A percentile compares a stretch with the other conserved stretches of the same genome.
These are phyloP conservation scores for Diorhabda elongata DNA, from an alignment of 1,140 invertebrate genomes.

Conservation along the genomic window DNA sequence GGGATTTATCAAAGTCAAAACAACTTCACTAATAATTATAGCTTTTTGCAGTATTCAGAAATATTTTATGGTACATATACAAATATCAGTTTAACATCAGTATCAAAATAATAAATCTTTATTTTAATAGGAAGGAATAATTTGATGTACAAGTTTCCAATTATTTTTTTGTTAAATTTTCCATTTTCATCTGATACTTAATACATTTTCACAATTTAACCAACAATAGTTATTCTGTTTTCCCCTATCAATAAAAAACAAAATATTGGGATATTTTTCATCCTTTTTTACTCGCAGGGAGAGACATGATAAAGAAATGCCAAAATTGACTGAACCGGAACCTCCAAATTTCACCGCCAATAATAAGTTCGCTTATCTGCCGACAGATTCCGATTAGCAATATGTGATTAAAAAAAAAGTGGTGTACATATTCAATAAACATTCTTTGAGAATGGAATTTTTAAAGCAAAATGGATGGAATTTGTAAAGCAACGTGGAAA, in stretches of 20 bases:
- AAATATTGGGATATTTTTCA: not conserved
- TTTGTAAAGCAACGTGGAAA: conserved; percentile 1
- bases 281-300: conserved; percentile 31
- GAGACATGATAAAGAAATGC: conserved; percentile 40
- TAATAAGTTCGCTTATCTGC: conserved; percentile 48
- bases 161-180: no score
- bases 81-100: no score
- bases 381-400: conserved; percentile 31
- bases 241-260: no score
- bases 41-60: no score
- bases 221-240: no score
- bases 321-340: conserved; percentile 43
- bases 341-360: conserved; percentile 40
- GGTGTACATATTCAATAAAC: conserved; percentile 21
- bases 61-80: no score
- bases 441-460: conserved; percentile 13
- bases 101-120: no score
- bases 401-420: conserved; percentile 17
- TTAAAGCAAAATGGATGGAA: conserved; percentile 18
- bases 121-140: not conserved
- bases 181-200: no score
- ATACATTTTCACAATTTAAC: no score
- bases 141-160: not conserved
- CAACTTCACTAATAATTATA: no score
- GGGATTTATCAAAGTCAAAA: no score